Base-by-base conservation (phyloP, 2,797 vertebrate species). In the Anguilla obscura region DNA sequence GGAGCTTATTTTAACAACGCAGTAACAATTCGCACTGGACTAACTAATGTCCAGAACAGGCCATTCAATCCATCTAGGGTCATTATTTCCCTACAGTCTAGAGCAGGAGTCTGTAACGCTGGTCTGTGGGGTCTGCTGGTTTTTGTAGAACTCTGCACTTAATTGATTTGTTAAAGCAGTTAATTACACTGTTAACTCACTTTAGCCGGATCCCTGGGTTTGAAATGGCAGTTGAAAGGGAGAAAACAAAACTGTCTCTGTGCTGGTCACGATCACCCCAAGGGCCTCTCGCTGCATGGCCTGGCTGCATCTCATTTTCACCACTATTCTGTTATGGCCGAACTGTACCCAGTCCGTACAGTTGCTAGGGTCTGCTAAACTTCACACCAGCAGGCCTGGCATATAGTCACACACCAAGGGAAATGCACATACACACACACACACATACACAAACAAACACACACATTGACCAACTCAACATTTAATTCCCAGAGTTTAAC, bases 1-100 rank as follows among this genome's bases (percentile, higher is more conserved):
- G 92, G 92, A 94, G 94, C 94, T 95, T 95, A 94, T 92, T 93
- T 92, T 95, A 95, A 91, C 91, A 93, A 92, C 91, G 93, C 91
- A 92, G 92, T 89, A 90, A 92, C 90, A 91, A 92, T 93, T 93
- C 94, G 92, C 93, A 66, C 24, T 66, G 24, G 63, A 66, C 63
- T 66, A 24, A 66, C n/a, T 27, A 66, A 89, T n/a, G n/a, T 24
- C 24, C n/a, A 66, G 63, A 66, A 27, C 63, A 66, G 24, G 24
- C 6, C 24, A 27, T 27, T n/a, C 4, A 66, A 60, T 21, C 21
- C 63, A n/a, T 66, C n/a, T 66, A n/a, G 6, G 63, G 4, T 66
- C 63, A 66, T 66, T 27, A 66, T 66, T 66, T 66, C 4, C 24
- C 63, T 9, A n/a, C 63, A 66, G 63, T 8, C 63, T 7, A 27